A percentile compares a stretch with the other conserved stretches of the same genome.
These are phyloP conservation scores for Epsilonema sp. DNA, from an alignment of 2,888 invertebrate genomes.

Conservation along the genomic window DNA sequence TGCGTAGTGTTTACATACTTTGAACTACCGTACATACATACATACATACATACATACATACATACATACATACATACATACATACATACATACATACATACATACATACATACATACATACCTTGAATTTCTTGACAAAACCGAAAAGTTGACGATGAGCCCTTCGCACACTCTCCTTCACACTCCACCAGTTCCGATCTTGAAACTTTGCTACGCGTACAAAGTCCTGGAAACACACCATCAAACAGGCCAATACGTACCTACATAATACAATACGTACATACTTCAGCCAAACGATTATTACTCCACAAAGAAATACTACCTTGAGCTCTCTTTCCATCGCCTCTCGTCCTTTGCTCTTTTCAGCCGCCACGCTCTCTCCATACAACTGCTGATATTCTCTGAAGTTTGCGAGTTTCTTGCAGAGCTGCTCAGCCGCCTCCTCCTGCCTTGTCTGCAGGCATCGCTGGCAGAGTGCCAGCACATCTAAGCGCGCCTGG, in stretches of 20 bases:
- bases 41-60: no score
- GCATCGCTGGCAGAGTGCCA: constrained; percentile 35
- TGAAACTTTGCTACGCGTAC: constrained; percentile 87
- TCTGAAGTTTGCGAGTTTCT: constrained; percentile 62
- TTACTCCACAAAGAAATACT: no score
- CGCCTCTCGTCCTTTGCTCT: constrained; percentile 50
- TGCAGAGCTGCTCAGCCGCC: constrained; percentile 39
- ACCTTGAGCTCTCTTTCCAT: constrained; percentile 68
- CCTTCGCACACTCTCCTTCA: constrained; percentile 50
- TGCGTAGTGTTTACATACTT: no score
- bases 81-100: no score
- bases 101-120: no score
- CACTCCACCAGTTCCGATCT: constrained; percentile 78
- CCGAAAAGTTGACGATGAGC: constrained; percentile 34
- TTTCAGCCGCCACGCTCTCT: constrained; percentile 43
- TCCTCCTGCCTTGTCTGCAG: constrained; percentile 7
- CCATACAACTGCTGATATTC: no score
- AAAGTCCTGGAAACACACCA: constrained; percentile 43
- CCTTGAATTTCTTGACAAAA: constrained; percentile 47
- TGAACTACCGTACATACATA: no score
- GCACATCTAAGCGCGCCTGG: constrained; percentile 49
- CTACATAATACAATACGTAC: no score
- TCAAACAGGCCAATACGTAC: no score
- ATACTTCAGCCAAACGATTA: no score
- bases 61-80: no score